Percentiles rank a stretch among this genome's conserved stretches.
phyloP scores from a whole-genome alignment of 2,113 vertebrate genomes.

The Nettapus auritus region DNA sequence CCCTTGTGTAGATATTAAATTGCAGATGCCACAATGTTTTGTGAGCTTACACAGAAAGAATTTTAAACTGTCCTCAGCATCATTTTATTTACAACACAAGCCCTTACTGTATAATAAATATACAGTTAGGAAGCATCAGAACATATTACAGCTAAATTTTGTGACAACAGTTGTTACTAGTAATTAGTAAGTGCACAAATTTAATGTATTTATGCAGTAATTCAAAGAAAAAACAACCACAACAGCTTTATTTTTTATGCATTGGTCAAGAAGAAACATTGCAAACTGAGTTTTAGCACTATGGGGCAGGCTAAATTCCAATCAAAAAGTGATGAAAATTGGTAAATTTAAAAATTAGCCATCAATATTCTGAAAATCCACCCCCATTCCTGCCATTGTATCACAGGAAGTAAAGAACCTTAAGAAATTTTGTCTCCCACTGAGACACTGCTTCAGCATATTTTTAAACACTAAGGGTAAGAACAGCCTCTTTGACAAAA shows the following conservation, averaged over 20 bases:
- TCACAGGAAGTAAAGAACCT: background rate
- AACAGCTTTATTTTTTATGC: background rate
- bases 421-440: conserved; percentile 6
- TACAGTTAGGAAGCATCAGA: background rate
- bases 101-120: background rate
- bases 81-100: conserved; percentile 8
- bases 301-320: background rate
- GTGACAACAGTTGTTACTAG: background rate
- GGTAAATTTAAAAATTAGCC: background rate
- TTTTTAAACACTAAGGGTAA: conserved; percentile 38
- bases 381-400: background rate
- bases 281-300: background rate
- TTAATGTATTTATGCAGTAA: background rate
- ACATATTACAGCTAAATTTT: background rate
- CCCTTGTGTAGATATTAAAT: background rate
- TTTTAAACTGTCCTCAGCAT: background rate
- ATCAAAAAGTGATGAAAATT: background rate
- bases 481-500: conserved; percentile 34
- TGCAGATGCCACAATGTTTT: background rate
- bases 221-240: background rate
- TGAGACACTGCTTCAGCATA: conserved; percentile 2
- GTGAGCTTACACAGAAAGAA: background rate
- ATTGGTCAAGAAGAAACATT: background rate
- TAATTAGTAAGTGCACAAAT: background rate
- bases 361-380: background rate